Evolutionary conservation across 2,888 invertebrate genomes (phyloP).

Genomic region (Lydus trimaculatus): DNA sequence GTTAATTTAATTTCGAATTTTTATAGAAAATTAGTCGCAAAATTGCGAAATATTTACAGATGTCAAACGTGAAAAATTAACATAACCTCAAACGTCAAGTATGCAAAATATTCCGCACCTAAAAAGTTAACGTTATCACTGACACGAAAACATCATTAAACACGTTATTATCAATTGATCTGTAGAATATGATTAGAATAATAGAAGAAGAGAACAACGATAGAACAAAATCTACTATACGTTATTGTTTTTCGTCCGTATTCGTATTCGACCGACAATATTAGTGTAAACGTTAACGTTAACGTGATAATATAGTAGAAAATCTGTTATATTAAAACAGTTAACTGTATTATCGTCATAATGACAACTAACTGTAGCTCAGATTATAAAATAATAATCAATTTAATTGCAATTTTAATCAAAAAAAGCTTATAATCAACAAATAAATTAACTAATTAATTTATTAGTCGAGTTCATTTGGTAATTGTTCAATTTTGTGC

Average conservation of each 20-base stretch:
- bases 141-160: too few relatives aligned
- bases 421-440: too few relatives aligned
- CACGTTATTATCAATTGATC: too few relatives aligned
- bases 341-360: not conserved
- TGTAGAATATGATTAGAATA: too few relatives aligned
- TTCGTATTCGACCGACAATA: too few relatives aligned
- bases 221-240: too few relatives aligned
- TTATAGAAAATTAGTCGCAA: not conserved
- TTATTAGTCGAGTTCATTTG: not conserved
- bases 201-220: too few relatives aligned
- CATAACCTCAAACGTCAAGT: not conserved
- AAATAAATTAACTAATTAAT: not conserved
- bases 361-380: not conserved
- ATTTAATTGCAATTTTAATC: too few relatives aligned
- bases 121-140: not conserved
- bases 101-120: not conserved
- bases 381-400: too few relatives aligned
- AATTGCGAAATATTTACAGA: constrained; percentile 1
- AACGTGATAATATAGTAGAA: too few relatives aligned
- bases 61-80: not conserved
- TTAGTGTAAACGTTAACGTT: too few relatives aligned
- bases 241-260: too few relatives aligned
- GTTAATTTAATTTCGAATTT: not conserved
- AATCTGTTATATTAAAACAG: not conserved
- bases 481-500: not conserved